phyloP scores from a whole-genome alignment of 2,888 invertebrate genomes.

The Dicyrtomina minuta region DNA sequence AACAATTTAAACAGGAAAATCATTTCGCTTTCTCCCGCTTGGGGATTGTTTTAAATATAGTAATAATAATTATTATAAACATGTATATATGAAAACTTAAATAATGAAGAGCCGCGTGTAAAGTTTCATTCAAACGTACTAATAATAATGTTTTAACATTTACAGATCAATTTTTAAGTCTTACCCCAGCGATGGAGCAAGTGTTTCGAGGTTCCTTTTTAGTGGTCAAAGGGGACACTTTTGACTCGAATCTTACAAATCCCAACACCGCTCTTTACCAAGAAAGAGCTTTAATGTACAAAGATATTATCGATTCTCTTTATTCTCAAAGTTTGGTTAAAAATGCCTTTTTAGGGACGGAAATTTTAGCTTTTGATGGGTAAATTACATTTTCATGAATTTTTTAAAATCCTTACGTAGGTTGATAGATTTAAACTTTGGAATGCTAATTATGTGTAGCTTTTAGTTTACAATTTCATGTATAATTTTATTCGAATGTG shows the following conservation, averaged over 20 bases:
- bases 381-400: slow-evolving; percentile 61
- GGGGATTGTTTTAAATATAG: too few species aligned
- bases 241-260: slow-evolving; percentile 68
- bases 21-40: too few species aligned
- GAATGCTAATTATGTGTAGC: too few species aligned
- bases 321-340: slow-evolving; percentile 73
- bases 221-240: slow-evolving; percentile 70
- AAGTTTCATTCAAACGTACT: not conserved
- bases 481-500: slow-evolving; percentile 4
- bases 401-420: too few species aligned
- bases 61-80: too few species aligned
- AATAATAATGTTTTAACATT: slow-evolving; percentile 54
- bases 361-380: slow-evolving; percentile 83
- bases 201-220: slow-evolving; percentile 80
- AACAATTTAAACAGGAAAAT: too few species aligned
- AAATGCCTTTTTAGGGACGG: slow-evolving; percentile 74
- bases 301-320: slow-evolving; percentile 72
- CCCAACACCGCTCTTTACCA: slow-evolving; percentile 70
- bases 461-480: too few species aligned
- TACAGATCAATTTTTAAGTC: slow-evolving; percentile 72
- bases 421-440: too few species aligned
- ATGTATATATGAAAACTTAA: not conserved
- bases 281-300: slow-evolving; percentile 71
- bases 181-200: slow-evolving; percentile 73
- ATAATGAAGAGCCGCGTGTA: not conserved